These are phyloP conservation scores for Sebastolobus alascanus DNA, from an alignment of 2,797 vertebrate genomes.

Conservation along the genomic window DNA sequence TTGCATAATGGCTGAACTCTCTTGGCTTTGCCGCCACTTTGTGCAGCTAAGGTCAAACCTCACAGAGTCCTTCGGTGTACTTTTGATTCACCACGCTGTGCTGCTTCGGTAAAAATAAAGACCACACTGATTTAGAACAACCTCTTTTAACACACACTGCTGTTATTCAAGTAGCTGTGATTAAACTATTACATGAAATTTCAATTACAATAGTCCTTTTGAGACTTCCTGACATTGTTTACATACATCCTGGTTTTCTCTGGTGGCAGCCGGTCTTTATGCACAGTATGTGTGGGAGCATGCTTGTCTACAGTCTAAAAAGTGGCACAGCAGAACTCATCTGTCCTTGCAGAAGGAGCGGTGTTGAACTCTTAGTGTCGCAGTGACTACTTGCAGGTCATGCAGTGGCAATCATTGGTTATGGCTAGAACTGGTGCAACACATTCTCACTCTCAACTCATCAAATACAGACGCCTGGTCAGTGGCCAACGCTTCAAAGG, in stretches of 20 bases:
- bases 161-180: slow-evolving; percentile 10
- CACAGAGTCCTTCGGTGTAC: not conserved
- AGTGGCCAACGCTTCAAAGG: no score
- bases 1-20: slow-evolving; percentile 11
- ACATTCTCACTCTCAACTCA: no score
- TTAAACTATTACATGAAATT: slow-evolving; percentile 1
- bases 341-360: no score
- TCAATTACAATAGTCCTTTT: slow-evolving; percentile 9
- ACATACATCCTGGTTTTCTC: slow-evolving; percentile 12
- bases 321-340: no score
- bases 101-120: slow-evolving; percentile 3
- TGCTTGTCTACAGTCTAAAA: not conserved
- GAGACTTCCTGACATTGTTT: slow-evolving; percentile 34
- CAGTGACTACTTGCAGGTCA: no score
- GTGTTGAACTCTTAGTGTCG: no score
- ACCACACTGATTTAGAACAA: not conserved
- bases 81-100: slow-evolving; percentile 50
- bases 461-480: no score
- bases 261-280: slow-evolving; percentile 3
- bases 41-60: slow-evolving; percentile 8
- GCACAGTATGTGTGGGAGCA: not conserved
- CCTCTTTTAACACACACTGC: not conserved
- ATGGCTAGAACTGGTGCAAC: no score
- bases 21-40: not conserved
- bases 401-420: no score